Conservation (phyloP, 2,113 vertebrate species). For the Synodontis membranacea region DNA sequence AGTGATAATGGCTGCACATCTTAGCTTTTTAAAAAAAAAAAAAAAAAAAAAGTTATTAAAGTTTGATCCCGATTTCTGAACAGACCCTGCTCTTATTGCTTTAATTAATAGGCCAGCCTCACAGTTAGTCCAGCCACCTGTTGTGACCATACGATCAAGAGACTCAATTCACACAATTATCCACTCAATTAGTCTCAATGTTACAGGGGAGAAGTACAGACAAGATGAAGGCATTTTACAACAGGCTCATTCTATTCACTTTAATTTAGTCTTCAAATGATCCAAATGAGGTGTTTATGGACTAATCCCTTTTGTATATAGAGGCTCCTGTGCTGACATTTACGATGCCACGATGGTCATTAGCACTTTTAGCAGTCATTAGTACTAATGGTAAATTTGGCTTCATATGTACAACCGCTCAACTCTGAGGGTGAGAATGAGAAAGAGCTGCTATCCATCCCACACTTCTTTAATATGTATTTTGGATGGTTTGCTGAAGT, state of each 20-base stretch:
- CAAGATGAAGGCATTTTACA: not conserved
- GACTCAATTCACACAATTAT: not conserved
- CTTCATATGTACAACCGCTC: not conserved
- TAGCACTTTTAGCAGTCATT: constrained; percentile 14
- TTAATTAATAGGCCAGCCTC: constrained; percentile 13
- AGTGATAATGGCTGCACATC: not conserved
- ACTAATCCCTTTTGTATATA: not conserved
- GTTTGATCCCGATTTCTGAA: not conserved
- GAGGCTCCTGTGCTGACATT: not conserved
- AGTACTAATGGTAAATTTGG: constrained; percentile 35
- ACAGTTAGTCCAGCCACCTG: not conserved
- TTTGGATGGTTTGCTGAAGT: not conserved
- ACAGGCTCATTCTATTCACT: not conserved
- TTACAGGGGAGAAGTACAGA: not conserved
- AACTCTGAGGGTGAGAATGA: constrained; percentile 11
- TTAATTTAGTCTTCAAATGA: not conserved
- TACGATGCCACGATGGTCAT: not conserved
- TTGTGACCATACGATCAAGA: not conserved
- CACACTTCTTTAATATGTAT: not conserved
- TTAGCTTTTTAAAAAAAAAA: not conserved
- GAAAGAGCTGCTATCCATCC: not conserved
- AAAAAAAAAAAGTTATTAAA: not conserved
- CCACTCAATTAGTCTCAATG: not conserved
- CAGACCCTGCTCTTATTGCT: constrained; percentile 7
- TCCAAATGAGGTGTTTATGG: not conserved